A percentile compares a stretch with the other conserved stretches of the same genome.
Conservation (phyloP, 2,888 invertebrate genomes). For the Lasioglossum zephyrum region DNA sequence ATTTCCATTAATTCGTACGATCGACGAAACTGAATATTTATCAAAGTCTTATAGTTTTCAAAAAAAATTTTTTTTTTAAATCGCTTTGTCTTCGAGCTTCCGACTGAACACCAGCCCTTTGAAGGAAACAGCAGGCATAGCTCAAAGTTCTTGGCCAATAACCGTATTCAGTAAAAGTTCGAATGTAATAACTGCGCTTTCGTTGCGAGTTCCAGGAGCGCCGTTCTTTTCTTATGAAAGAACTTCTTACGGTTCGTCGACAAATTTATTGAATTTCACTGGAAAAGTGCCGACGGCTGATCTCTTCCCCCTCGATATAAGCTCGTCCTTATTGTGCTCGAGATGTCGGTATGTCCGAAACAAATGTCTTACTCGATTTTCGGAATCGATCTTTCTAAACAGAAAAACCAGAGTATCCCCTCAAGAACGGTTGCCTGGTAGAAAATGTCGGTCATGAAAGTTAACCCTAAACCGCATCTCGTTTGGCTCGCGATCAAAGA, state of each 20-base stretch:
- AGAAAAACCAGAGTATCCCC: not conserved
- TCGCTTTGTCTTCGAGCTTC: not conserved
- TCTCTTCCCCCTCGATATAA: not conserved
- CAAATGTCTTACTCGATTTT: not conserved
- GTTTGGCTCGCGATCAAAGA: conserved; percentile 67
- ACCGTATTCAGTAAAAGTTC: not conserved
- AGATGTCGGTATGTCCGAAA: conserved; percentile 10
- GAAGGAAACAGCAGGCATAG: not conserved
- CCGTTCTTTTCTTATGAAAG: conserved; percentile 4
- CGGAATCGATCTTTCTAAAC: not conserved
- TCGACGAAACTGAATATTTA: no score
- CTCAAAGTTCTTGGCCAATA: not conserved
- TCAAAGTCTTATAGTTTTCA: not conserved
- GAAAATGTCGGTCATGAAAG: conserved; percentile 36
- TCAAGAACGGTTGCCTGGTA: not conserved
- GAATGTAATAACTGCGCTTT: conserved; percentile 24
- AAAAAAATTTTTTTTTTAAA: no score
- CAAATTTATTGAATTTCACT: conserved; percentile 26
- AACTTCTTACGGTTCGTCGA: conserved; percentile 14
- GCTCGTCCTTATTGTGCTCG: not conserved
- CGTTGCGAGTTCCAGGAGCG: not conserved
- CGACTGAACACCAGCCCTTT: not conserved
- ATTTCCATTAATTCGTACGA: no score
- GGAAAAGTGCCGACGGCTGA: not conserved
- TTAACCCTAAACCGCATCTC: conserved; percentile 50